Percentiles rank a stretch among this genome's conserved stretches.
phyloP scores from a whole-genome alignment of 2,888 invertebrate genomes.

The Choreutis nemorana region DNA sequence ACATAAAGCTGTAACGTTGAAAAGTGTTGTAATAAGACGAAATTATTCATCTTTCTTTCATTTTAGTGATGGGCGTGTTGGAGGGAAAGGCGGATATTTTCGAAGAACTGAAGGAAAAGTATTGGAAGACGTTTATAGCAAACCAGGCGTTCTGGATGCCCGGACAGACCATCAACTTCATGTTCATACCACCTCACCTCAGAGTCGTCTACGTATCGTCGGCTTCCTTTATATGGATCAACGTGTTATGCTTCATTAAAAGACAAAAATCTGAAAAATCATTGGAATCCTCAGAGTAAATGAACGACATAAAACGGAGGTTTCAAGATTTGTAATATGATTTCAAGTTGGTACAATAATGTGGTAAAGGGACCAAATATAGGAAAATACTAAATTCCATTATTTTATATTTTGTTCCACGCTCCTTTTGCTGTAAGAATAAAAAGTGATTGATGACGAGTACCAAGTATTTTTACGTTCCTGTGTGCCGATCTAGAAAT shows the following conservation, averaged over 20 bases:
- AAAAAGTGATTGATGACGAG: too few species aligned
- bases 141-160: conserved; percentile 89
- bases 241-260: conserved; percentile 84
- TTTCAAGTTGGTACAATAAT: too few species aligned
- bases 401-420: too few species aligned
- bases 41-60: conserved; percentile 6
- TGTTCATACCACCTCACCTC: conserved; percentile 73
- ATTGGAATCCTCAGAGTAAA: too few species aligned
- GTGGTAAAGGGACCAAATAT: too few species aligned
- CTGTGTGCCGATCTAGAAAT: too few species aligned
- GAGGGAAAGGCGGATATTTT: conserved; percentile 75
- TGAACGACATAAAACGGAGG: conserved; percentile 5
- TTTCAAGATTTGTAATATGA: conserved; percentile 3
- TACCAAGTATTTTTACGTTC: too few species aligned
- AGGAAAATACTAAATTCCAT: too few species aligned
- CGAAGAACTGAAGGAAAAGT: conserved; percentile 75
- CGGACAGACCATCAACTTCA: conserved; percentile 80
- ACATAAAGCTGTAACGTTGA: too few species aligned
- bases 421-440: too few species aligned
- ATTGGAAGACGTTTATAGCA: conserved; percentile 73
- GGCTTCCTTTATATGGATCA: conserved; percentile 84
- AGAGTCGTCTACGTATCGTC: conserved; percentile 82
- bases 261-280: conserved; percentile 45
- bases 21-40: too few species aligned
- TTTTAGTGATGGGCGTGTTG: conserved; percentile 76